Evolutionary conservation across 2,888 invertebrate species (phyloP).

Genomic region (Caenorhabditis sp.): DNA sequence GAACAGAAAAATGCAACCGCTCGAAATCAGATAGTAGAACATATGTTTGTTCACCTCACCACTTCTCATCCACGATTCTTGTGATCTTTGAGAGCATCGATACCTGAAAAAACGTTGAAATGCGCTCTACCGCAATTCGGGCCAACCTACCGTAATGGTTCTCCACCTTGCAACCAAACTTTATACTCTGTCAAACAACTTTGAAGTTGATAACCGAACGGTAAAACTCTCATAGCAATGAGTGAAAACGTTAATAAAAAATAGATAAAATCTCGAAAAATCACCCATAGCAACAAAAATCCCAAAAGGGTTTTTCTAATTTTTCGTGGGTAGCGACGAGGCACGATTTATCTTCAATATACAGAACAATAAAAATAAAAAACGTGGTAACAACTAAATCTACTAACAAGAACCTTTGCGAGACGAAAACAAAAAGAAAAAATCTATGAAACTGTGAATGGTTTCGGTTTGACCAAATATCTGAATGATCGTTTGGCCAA

Average conservation of each 20-base stretch:
- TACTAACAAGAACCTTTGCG: too few relatives aligned
- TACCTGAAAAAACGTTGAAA: neutral
- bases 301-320: too few relatives aligned
- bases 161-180: neutral
- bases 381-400: too few relatives aligned
- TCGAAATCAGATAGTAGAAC: neutral
- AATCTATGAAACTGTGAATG: conserved; percentile 58
- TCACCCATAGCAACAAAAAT: too few relatives aligned
- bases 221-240: neutral
- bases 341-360: neutral
- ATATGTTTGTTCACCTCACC: neutral
- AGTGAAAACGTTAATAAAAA: neutral
- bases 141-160: neutral
- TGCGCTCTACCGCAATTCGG: too few relatives aligned
- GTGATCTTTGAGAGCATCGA: conserved; percentile 1
- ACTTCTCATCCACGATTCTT: neutral
- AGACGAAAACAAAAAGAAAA: neutral
- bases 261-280: neutral
- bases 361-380: conserved; percentile 2
- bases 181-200: neutral
- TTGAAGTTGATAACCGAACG: neutral
- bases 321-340: too few relatives aligned
- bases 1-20: neutral
- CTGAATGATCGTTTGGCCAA: conserved; percentile 61
- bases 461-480: conserved; percentile 62